Evolutionary conservation across 2,797 vertebrate species (phyloP).

Genomic region (Trachops cirrhosus): DNA sequence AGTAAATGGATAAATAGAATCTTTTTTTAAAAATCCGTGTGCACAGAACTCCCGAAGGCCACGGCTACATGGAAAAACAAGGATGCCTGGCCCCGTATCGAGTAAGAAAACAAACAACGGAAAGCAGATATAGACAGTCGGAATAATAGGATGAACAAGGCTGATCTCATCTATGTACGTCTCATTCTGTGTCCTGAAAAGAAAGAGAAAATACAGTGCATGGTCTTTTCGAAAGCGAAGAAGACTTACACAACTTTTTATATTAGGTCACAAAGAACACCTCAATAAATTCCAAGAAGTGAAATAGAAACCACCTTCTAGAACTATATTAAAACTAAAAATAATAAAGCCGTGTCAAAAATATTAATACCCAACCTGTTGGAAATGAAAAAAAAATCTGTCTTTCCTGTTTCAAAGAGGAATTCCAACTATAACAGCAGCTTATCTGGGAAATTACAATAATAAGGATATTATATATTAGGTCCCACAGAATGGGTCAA

Average conservation of each 20-base stretch:
- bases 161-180: neutral
- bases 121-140: neutral
- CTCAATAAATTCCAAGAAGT: constrained; percentile 1
- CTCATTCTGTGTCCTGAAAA: neutral
- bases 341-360: constrained; percentile 53
- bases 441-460: constrained; percentile 50
- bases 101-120: neutral
- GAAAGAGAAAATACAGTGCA: neutral
- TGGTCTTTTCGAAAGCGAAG: neutral
- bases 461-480: constrained; percentile 21
- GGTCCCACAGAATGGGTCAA: neutral
- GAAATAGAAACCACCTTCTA: constrained; percentile 33
- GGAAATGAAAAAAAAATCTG: constrained; percentile 36
- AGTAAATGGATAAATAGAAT: too few species aligned
- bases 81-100: neutral
- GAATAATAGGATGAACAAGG: neutral
- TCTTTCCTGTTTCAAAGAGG: constrained; percentile 59
- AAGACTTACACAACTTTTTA: neutral
- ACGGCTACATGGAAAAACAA: rapidly evolving
- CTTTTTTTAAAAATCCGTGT: neutral
- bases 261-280: constrained; percentile 4
- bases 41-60: neutral
- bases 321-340: constrained; percentile 49
- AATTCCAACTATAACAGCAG: constrained; percentile 39
- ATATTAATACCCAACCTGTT: constrained; percentile 28